Evolutionary conservation across 2,888 invertebrate genomes (phyloP), one percentile per base, ranked within the genome.

Genomic region (Melinopterus prodromus): DNA sequence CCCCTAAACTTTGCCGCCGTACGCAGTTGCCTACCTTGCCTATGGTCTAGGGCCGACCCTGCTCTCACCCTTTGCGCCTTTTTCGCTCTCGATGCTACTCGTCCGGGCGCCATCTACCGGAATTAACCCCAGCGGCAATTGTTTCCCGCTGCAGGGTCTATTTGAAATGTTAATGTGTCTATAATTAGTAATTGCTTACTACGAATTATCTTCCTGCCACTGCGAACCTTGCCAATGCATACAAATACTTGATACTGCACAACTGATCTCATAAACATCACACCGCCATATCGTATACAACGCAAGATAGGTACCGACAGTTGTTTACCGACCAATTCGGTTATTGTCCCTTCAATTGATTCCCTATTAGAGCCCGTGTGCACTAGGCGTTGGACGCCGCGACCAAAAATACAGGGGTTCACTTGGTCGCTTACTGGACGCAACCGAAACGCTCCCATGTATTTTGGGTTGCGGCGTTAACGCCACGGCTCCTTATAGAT

Each of bases 181-280:
- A 37, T 74, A 74, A 74, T 74, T 74, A 74, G 37, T 37, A 74
- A 74, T 37, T 26, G 26, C 35, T n/a, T 37, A 6, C n/a, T 74
- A 74, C 74, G 74, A 37, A 37, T 74, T 74, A 74, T 74, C 35
- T 26, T 37, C 74, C 9, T 12, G 35, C 74, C 74, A 74, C 35
- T 26, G 74, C 74, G 35, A 74, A 35, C 74, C 74, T 35, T 12
- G 9, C 74, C 74, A 74, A 74, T 74, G 74, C 74, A 74, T 74
- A 74, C 37, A 74, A 35, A 74, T 74, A 74, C 74, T 74, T 74
- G 74, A 74, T 74, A 36, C 36, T 35, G 12, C 74, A 37, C 74
- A 74, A 37, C 16, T 74, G 74, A 74, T 74, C 74, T 16, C 74
- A 74, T 74, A 74, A 74, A 74, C 74, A 74, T 74, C 74, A n/a